Conservation (phyloP, 1,140 invertebrate species). For the Gryon sp. region DNA sequence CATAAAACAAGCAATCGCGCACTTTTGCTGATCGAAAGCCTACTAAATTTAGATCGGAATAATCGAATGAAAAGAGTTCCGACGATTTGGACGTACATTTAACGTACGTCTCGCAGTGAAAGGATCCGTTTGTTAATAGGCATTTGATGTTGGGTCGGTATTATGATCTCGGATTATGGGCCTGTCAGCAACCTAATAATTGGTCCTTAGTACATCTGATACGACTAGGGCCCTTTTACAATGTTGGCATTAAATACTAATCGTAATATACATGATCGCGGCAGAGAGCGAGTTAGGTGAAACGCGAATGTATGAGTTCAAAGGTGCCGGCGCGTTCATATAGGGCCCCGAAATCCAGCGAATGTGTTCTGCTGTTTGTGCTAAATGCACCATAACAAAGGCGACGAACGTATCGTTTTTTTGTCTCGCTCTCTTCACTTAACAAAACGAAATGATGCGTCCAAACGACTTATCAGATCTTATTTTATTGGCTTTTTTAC, state of each 20-base stretch:
- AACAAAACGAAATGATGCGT: slow-evolving; percentile 37
- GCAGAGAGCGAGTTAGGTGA: slow-evolving; percentile 42
- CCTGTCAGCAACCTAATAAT: slow-evolving; percentile 68
- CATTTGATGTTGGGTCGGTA: slow-evolving; percentile 63
- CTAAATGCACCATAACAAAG: slow-evolving; percentile 55
- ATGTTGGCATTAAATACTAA: slow-evolving; percentile 68
- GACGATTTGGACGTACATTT: slow-evolving; percentile 13
- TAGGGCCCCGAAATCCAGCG: slow-evolving; percentile 22
- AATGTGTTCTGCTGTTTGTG: slow-evolving; percentile 55
- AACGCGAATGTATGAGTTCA: slow-evolving; percentile 43
- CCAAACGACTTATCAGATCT: slow-evolving; percentile 52
- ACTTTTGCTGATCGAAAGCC: not conserved
- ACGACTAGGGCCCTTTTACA: slow-evolving; percentile 65
- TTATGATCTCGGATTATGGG: slow-evolving; percentile 66
- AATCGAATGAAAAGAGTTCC: slow-evolving; percentile 22
- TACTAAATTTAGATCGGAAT: not conserved
- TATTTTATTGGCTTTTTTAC: slow-evolving; percentile 32
- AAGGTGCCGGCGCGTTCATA: slow-evolving; percentile 59
- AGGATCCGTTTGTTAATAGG: slow-evolving; percentile 62
- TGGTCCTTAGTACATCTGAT: slow-evolving; percentile 67
- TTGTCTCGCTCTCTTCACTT: slow-evolving; percentile 48
- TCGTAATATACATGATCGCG: slow-evolving; percentile 58
- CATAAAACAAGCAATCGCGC: not conserved
- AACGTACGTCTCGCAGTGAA: slow-evolving; percentile 46
- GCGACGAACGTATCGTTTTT: slow-evolving; percentile 58